These are phyloP conservation scores for Pollenia griseotomentosa DNA, from an alignment of 2,888 invertebrate species.

Conservation along the genomic window DNA sequence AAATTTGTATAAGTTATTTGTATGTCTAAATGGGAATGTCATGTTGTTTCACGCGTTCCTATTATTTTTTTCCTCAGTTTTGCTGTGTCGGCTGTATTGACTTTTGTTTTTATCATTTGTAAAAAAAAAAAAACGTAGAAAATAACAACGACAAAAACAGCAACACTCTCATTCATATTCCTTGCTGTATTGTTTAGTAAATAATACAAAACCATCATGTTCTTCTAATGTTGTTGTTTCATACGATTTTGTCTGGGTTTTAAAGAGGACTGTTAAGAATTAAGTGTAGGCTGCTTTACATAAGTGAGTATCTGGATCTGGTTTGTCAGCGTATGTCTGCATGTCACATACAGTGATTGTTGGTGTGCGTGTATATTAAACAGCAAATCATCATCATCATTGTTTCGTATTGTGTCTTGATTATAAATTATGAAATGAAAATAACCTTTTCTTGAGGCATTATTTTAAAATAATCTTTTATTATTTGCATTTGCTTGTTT, in stretches of 20 bases:
- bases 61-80: conserved; percentile 30
- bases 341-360: not conserved
- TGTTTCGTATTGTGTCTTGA: conserved; percentile 59
- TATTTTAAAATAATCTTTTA: conserved; percentile 64
- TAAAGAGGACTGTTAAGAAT: not conserved
- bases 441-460: conserved; percentile 63
- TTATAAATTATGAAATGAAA: conserved; percentile 65
- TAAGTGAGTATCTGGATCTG: not conserved
- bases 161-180: conserved; percentile 53
- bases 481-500: conserved; percentile 25
- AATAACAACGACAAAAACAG: conserved; percentile 29
- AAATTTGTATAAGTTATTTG: not conserved
- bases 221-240: conserved; percentile 16
- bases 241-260: not conserved
- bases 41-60: conserved; percentile 62
- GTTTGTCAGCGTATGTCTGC: not conserved
- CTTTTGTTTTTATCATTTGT: conserved; percentile 62
- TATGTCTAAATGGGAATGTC: conserved; percentile 63
- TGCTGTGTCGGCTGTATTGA: conserved; percentile 41
- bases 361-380: conserved; percentile 21
- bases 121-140: conserved; percentile 14
- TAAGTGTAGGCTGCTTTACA: conserved; percentile 10
- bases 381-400: conserved; percentile 52
- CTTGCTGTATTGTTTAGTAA: conserved; percentile 37
- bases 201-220: conserved; percentile 37